A percentile compares a stretch with the other conserved stretches of the same genome.
These are phyloP conservation scores for Megalopta genalis DNA, from an alignment of 1,140 invertebrate genomes.

Conservation along the genomic window DNA sequence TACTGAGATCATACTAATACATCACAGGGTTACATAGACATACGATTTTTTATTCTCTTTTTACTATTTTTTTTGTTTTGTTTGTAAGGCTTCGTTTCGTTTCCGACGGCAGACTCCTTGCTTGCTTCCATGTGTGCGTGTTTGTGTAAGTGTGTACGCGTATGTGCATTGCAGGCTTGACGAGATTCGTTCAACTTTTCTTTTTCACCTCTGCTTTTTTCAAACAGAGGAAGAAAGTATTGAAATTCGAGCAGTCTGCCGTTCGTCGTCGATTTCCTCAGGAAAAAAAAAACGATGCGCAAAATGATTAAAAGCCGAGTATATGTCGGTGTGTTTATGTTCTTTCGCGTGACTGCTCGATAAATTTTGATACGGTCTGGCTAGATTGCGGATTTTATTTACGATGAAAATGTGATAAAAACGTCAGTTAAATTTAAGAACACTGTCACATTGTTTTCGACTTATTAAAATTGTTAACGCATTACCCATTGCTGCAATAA, in stretches of 20 bases:
- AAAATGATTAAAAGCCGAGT: too few species aligned
- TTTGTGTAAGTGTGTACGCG: too few species aligned
- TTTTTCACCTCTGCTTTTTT: neutral
- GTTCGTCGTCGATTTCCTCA: neutral
- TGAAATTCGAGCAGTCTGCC: slow-evolving; percentile 15
- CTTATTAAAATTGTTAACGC: too few species aligned
- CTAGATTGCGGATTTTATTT: too few species aligned
- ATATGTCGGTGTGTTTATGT: neutral
- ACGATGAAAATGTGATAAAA: too few species aligned
- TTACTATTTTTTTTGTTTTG: slow-evolving; percentile 62
- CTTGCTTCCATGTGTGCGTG: neutral
- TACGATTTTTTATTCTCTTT: slow-evolving; percentile 68
- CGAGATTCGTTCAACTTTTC: slow-evolving; percentile 49
- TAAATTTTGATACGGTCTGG: too few species aligned
- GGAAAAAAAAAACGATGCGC: neutral
- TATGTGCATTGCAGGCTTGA: slow-evolving; percentile 38
- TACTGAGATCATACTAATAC: slow-evolving; percentile 81
- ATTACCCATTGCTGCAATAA: too few species aligned
- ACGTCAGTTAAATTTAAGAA: too few species aligned
- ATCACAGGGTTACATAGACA: slow-evolving; percentile 81
- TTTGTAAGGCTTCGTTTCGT: slow-evolving; percentile 58
- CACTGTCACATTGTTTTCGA: too few species aligned
- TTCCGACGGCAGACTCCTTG: slow-evolving; percentile 41
- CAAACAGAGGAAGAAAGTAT: neutral
- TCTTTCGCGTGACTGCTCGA: too few species aligned